These are phyloP conservation scores for Ginglymostoma cirratum DNA, from an alignment of 2,113 vertebrate species.

Conservation along the genomic window DNA sequence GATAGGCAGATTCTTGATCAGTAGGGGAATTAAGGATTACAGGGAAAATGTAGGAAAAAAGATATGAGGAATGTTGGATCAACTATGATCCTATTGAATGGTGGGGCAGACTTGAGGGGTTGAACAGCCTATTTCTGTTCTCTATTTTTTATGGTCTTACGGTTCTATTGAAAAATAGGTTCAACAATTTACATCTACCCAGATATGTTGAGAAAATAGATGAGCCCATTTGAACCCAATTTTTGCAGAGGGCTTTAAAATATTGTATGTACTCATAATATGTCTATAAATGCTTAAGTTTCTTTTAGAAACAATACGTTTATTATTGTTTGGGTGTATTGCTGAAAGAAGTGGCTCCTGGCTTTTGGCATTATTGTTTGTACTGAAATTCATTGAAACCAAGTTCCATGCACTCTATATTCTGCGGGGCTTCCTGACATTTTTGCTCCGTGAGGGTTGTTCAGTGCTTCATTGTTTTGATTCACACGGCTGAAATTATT, in stretches of 20 bases:
- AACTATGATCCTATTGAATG: too few relatives aligned
- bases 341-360: neutral
- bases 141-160: too few relatives aligned
- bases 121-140: too few relatives aligned
- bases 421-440: neutral
- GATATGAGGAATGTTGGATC: too few relatives aligned
- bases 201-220: neutral
- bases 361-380: neutral
- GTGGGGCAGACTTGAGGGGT: too few relatives aligned
- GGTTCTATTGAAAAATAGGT: neutral
- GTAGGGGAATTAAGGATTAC: too few relatives aligned
- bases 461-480: conserved; percentile 6
- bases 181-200: neutral
- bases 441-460: neutral
- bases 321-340: neutral
- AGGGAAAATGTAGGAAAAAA: too few relatives aligned
- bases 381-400: neutral
- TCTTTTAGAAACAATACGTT: neutral
- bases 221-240: neutral
- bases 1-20: too few relatives aligned
- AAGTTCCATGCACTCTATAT: neutral
- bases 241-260: neutral
- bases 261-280: neutral
- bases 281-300: neutral
- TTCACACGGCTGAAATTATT: conserved; percentile 3